phyloP scores from a whole-genome alignment of 1,140 invertebrate species.

The Lasaia peninsularis region DNA sequence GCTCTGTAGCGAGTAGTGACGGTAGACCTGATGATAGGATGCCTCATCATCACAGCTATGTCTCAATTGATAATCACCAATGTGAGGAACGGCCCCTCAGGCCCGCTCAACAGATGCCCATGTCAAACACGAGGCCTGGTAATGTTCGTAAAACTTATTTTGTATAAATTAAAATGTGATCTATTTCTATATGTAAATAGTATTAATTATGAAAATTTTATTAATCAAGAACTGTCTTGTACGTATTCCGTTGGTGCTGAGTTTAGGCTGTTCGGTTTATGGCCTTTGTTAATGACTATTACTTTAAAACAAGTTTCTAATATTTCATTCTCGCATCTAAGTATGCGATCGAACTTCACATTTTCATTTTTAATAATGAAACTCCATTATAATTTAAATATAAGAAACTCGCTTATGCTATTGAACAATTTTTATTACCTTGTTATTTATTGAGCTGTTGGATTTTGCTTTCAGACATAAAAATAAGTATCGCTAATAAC shows the following conservation, averaged over 20 bases:
- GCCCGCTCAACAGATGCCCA: conserved; percentile 66
- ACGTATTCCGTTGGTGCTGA: conserved; percentile 46
- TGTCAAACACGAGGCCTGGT: conserved; percentile 61
- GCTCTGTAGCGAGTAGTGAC: conserved; percentile 70
- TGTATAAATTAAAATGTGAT: conserved; percentile 59
- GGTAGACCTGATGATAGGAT: conserved; percentile 64
- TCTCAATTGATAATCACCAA: conserved; percentile 73
- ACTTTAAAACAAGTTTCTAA: background rate
- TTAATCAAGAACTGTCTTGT: conserved; percentile 3
- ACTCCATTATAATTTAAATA: background rate
- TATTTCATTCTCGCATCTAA: background rate
- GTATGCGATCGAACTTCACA: background rate
- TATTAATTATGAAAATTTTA: conserved; percentile 24
- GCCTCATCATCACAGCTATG: conserved; percentile 74
- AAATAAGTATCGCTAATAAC: background rate
- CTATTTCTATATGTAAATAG: conserved; percentile 31
- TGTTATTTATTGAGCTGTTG: too few relatives aligned
- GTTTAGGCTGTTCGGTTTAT: conserved; percentile 16
- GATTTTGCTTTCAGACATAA: background rate
- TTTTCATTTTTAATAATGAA: conserved; percentile 20
- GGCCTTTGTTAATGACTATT: conserved; percentile 21
- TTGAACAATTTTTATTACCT: background rate
- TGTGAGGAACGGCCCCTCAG: conserved; percentile 70
- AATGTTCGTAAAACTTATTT: conserved; percentile 75
- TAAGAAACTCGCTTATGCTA: background rate